A percentile compares a stretch with the other conserved stretches of the same genome.
These are phyloP conservation scores for Creontiades dilutus DNA, from an alignment of 2,888 invertebrate genomes.

Conservation along the genomic window DNA sequence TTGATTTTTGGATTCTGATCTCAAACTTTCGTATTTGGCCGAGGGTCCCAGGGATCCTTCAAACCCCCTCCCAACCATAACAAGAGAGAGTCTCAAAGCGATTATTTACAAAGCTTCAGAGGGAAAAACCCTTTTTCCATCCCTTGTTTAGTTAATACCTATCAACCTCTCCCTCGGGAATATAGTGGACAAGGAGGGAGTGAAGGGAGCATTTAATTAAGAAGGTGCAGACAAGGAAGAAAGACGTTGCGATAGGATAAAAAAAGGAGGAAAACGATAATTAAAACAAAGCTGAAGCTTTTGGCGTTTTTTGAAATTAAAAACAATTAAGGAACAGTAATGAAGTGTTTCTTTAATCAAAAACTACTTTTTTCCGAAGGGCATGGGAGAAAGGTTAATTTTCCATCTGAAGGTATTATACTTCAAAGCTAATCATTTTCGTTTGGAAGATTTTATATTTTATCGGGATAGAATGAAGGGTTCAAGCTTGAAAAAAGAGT, in stretches of 20 bases:
- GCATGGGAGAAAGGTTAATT: not conserved
- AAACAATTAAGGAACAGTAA: slow-evolving; percentile 59
- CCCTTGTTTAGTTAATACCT: slow-evolving; percentile 61
- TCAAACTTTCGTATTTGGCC: not conserved
- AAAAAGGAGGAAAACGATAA: slow-evolving; percentile 39
- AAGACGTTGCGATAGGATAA: slow-evolving; percentile 5
- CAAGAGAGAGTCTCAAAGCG: slow-evolving; percentile 23
- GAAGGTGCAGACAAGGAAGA: slow-evolving; percentile 45
- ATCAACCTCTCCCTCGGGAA: slow-evolving; percentile 3
- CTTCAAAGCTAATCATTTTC: not conserved
- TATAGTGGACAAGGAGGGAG: slow-evolving; percentile 3
- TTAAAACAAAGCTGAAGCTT: slow-evolving; percentile 64
- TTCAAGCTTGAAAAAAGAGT: not conserved
- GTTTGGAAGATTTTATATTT: not conserved
- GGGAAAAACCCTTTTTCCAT: not conserved
- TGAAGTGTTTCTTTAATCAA: slow-evolving; percentile 65
- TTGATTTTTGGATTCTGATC: not conserved
- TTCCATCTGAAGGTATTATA: not conserved
- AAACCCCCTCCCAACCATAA: not conserved
- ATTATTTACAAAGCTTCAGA: slow-evolving; percentile 49
- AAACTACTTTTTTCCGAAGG: slow-evolving; percentile 45
- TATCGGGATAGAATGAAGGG: not conserved
- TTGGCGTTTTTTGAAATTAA: slow-evolving; percentile 55
- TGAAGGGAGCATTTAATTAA: slow-evolving; percentile 56
- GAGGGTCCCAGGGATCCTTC: not conserved